A percentile compares a stretch with the other conserved stretches of the same genome.
Evolutionary conservation across 2,888 invertebrate species (phyloP).

Genomic region (Drosophila greeni): DNA sequence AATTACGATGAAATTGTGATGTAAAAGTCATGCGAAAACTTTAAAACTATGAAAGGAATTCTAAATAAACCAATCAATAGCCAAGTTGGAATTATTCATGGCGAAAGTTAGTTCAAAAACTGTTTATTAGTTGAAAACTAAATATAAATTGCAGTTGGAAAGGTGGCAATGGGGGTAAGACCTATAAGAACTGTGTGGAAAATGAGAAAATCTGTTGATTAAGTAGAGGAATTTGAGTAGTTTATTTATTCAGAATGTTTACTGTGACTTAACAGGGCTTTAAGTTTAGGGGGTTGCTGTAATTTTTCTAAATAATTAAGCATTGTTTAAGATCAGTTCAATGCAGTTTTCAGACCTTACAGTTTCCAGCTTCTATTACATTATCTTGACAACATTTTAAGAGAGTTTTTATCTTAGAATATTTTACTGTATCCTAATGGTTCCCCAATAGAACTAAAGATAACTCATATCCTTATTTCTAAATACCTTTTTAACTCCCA

Average conservation of each 20-base stretch:
- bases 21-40: not conserved
- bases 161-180: not conserved
- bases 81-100: slow-evolving; percentile 3
- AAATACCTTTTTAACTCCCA: not conserved
- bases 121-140: not conserved
- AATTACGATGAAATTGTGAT: not conserved
- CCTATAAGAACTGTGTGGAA: not conserved
- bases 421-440: not conserved
- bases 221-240: not conserved
- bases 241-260: not conserved
- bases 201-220: not conserved
- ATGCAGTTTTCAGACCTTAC: not conserved
- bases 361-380: not conserved
- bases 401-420: not conserved
- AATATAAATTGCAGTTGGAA: not conserved
- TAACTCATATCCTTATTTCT: not conserved
- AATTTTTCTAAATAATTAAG: not conserved
- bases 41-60: slow-evolving; percentile 9
- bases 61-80: slow-evolving; percentile 9
- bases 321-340: not conserved
- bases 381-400: not conserved
- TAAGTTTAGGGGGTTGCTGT: not conserved
- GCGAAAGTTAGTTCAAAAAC: slow-evolving; percentile 10
- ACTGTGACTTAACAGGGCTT: rapidly evolving
- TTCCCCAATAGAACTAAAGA: not conserved